phyloP scores from a whole-genome alignment of 1,140 invertebrate species.

The Macrosteles quadrilineatus region DNA sequence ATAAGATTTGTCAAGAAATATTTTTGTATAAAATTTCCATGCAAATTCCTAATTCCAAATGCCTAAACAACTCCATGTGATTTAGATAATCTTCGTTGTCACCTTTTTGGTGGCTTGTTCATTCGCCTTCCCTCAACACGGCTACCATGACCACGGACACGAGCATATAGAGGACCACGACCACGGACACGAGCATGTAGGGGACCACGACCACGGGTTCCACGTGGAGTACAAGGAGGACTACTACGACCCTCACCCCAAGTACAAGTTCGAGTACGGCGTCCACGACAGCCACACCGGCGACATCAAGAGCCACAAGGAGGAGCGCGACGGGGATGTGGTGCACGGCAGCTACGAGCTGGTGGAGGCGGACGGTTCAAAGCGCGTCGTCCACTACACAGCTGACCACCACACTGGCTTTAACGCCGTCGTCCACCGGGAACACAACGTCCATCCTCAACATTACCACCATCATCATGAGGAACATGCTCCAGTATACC shows the following conservation, averaged over 20 bases:
- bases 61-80: too few species aligned
- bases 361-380: slow-evolving; percentile 42
- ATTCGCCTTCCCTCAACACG: slow-evolving; percentile 49
- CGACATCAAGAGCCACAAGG: slow-evolving; percentile 45
- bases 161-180: slow-evolving; percentile 54
- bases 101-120: neutral
- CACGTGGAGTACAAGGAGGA: slow-evolving; percentile 54
- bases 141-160: slow-evolving; percentile 53
- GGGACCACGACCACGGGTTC: slow-evolving; percentile 45
- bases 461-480: neutral
- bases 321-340: slow-evolving; percentile 47
- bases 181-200: slow-evolving; percentile 46
- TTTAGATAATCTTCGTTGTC: neutral
- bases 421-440: slow-evolving; percentile 16
- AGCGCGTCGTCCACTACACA: slow-evolving; percentile 37
- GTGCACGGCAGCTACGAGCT: slow-evolving; percentile 46
- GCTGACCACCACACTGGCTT: slow-evolving; percentile 22
- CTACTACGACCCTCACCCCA: slow-evolving; percentile 49
- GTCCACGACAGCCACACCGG: slow-evolving; percentile 45
- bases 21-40: too few species aligned
- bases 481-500: too few species aligned
- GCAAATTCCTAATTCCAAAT: too few species aligned
- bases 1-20: too few species aligned
- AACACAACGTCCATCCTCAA: slow-evolving; percentile 28
- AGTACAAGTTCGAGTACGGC: slow-evolving; percentile 43